Evolutionary conservation across 2,113 vertebrate genomes (phyloP).

Genomic region (Nyctibius bracteatus): DNA sequence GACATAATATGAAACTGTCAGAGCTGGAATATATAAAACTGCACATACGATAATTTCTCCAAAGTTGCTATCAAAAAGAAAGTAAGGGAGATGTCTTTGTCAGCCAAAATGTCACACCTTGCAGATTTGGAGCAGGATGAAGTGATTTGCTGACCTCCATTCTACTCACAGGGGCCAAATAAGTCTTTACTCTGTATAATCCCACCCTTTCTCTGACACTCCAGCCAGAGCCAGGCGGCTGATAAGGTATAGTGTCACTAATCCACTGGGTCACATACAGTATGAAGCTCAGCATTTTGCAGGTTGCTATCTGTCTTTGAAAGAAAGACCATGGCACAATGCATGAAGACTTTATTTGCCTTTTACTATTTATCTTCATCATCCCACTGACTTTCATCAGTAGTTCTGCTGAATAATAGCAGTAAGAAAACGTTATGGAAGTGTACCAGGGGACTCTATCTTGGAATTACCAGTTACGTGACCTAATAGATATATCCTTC

Average conservation of each 20-base stretch:
- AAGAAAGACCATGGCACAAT: not conserved
- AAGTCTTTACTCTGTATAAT: not conserved
- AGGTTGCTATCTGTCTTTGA: not conserved
- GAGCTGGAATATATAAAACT: not conserved
- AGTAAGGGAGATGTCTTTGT: not conserved
- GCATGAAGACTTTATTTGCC: not conserved
- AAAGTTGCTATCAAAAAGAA: constrained; percentile 1
- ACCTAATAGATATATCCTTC: not conserved
- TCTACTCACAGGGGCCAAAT: not conserved
- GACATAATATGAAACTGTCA: not conserved
- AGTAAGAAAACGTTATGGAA: not conserved
- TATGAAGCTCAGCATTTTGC: not conserved
- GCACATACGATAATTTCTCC: not conserved
- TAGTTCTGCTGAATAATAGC: not conserved
- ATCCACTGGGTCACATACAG: not conserved
- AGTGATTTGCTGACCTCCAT: not conserved
- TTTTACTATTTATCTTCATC: not conserved
- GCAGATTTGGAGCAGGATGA: constrained; percentile 16
- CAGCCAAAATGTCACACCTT: not conserved
- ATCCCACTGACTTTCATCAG: not conserved
- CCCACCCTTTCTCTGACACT: not conserved
- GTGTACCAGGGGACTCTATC: not conserved
- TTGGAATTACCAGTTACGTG: not conserved
- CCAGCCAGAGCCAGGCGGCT: not conserved
- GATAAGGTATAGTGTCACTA: not conserved